These are phyloP conservation scores for Agrypnus murinus DNA, from an alignment of 2,888 invertebrate species.

Conservation along the genomic window DNA sequence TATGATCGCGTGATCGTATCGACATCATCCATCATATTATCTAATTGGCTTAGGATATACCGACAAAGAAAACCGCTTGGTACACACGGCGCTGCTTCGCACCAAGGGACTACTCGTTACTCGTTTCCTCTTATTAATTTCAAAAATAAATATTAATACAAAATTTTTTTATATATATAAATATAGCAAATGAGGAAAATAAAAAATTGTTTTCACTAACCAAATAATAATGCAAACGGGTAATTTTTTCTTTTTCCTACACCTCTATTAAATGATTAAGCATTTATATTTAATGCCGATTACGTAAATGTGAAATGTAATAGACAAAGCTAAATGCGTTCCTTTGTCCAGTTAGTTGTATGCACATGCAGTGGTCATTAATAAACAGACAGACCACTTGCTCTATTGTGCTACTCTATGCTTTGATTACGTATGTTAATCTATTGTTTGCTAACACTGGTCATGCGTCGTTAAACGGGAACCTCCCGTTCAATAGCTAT, in stretches of 20 bases:
- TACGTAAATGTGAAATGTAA: conserved; percentile 5
- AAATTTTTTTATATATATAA: not conserved
- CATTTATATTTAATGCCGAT: no score
- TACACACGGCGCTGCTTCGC: conserved; percentile 71
- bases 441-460: conserved; percentile 65
- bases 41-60: conserved; percentile 69
- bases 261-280: no score
- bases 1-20: conserved; percentile 64
- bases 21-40: conserved; percentile 67
- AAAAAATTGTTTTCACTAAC: no score
- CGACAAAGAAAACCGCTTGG: conserved; percentile 72
- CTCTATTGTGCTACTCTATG: conserved; percentile 41
- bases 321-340: conserved; percentile 30
- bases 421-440: conserved; percentile 57
- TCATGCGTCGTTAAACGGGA: conserved; percentile 63
- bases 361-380: conserved; percentile 48
- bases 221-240: no score
- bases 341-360: conserved; percentile 32
- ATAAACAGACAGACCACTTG: conserved; percentile 45
- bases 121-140: conserved; percentile 32
- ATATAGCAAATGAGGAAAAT: no score
- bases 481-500: conserved; percentile 43
- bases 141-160: conserved; percentile 3
- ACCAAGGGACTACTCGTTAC: conserved; percentile 68
- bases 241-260: no score